Evolutionary conservation across 2,113 vertebrate species (phyloP).

Genomic region (Sebastes fasciatus): DNA sequence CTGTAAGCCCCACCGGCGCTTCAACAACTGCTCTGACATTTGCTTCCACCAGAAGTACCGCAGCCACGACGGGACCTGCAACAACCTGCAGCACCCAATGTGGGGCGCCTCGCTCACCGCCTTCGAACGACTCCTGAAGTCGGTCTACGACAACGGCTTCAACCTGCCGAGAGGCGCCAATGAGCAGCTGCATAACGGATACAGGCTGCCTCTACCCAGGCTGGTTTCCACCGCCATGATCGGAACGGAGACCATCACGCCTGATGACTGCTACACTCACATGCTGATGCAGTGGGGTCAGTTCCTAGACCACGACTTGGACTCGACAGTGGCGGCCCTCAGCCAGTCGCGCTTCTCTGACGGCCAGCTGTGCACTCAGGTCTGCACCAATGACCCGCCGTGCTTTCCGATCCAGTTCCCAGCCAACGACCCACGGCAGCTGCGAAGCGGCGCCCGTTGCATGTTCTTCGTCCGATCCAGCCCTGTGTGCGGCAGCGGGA

Average conservation of each 20-base stretch:
- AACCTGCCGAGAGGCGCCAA: conserved; percentile 92
- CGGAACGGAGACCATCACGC: conserved; percentile 92
- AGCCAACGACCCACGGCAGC: conserved; percentile 88
- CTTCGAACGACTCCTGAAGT: conserved; percentile 95
- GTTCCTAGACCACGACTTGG: conserved; percentile 97
- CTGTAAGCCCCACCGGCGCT: conserved; percentile 93
- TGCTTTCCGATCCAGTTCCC: conserved; percentile 97
- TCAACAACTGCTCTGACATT: conserved; percentile 98
- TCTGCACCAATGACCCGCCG: conserved; percentile 94
- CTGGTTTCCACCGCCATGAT: conserved; percentile 94
- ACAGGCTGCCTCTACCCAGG: conserved; percentile 90
- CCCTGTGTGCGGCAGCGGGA: conserved; percentile 96
- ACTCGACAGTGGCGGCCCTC: conserved; percentile 93
- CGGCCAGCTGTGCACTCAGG: conserved; percentile 92
- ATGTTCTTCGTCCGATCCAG: conserved; percentile 99
- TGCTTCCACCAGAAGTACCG: conserved; percentile 98
- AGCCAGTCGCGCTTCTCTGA: conserved; percentile 98
- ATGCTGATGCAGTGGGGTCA: conserved; percentile 99
- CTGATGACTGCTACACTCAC: conserved; percentile 93
- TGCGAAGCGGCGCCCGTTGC: conserved; percentile 90
- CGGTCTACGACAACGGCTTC: conserved; percentile 98
- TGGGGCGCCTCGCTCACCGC: conserved; percentile 97
- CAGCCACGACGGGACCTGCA: conserved; percentile 95
- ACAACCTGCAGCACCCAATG: conserved; percentile 98
- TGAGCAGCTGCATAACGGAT: conserved; percentile 86